A percentile compares a stretch with the other conserved stretches of the same genome.
Conservation (phyloP, 2,113 vertebrate species). For the Pseudorectes ferrugineus region DNA sequence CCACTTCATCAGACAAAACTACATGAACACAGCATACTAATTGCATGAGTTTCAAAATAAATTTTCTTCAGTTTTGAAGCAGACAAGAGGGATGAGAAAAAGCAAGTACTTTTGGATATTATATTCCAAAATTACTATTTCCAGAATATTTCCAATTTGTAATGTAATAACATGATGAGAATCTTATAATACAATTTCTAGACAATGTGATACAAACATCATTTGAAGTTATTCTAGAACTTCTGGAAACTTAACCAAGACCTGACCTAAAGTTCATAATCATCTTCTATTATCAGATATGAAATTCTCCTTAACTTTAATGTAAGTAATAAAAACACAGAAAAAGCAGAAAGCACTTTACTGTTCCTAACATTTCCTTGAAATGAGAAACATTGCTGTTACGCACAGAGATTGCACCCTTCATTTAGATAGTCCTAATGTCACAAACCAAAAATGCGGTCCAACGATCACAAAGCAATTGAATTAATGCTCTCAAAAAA, state of each 20-base stretch:
- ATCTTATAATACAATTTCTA: neutral
- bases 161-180: accelerated
- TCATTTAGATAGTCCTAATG: neutral
- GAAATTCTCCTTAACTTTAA: neutral
- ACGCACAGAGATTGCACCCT: neutral
- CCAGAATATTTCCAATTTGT: neutral
- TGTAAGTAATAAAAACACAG: neutral
- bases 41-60: neutral
- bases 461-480: neutral
- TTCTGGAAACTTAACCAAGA: neutral
- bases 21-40: neutral
- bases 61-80: neutral
- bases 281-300: neutral
- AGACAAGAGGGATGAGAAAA: neutral
- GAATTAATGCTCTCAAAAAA: neutral
- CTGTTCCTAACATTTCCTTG: neutral
- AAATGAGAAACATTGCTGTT: neutral
- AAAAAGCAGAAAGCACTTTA: neutral
- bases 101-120: neutral
- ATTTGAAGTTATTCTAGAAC: neutral
- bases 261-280: neutral
- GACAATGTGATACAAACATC: neutral
- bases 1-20: neutral
- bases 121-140: neutral
- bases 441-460: neutral